Evolutionary conservation across 2,113 vertebrate genomes (phyloP).

Genomic region (Maccullochella peelii): DNA sequence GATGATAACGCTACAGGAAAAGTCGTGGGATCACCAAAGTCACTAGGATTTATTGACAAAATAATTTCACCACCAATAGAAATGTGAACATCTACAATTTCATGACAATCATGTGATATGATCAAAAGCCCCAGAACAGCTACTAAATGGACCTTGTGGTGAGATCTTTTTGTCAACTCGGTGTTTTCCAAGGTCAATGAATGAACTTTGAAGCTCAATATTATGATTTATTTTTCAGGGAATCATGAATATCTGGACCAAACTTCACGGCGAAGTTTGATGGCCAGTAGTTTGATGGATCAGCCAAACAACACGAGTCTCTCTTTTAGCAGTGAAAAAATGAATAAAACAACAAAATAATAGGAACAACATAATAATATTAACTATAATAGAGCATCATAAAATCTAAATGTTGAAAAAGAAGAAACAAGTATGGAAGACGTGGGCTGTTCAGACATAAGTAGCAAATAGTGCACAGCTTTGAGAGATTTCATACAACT

Average conservation of each 20-base stretch:
- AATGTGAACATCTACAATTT: background rate
- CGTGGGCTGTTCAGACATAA: background rate
- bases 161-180: background rate
- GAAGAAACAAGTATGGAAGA: too few relatives aligned
- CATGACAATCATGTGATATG: background rate
- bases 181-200: background rate
- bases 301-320: too few relatives aligned
- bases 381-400: background rate
- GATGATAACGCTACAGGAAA: background rate
- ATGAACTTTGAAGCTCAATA: background rate
- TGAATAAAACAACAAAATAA: background rate
- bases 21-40: background rate
- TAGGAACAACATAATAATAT: background rate
- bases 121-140: background rate
- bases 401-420: too few relatives aligned
- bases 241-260: too few relatives aligned
- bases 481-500: background rate
- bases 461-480: background rate
- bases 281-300: too few relatives aligned
- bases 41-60: background rate
- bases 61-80: background rate
- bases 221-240: too few relatives aligned
- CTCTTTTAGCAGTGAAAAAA: background rate
- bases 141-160: background rate
- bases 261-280: too few relatives aligned